A percentile compares a stretch with the other conserved stretches of the same genome.
Evolutionary conservation across 2,797 vertebrate species (phyloP).

Genomic region (Telmatherina bonti): DNA sequence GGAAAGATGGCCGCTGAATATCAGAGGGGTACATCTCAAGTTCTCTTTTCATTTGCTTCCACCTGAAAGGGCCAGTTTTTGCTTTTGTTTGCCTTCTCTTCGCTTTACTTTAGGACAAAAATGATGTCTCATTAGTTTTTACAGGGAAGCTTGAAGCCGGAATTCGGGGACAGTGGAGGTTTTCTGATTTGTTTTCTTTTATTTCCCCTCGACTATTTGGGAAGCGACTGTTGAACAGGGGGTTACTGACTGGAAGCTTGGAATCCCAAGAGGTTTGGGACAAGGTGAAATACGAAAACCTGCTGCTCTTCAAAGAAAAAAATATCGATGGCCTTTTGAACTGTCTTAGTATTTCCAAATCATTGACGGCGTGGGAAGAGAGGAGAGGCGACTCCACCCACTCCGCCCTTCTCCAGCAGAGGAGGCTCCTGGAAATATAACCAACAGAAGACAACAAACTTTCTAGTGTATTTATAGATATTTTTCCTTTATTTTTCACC

Average conservation of each 20-base stretch:
- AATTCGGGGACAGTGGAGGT: conserved; percentile 69
- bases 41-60: conserved; percentile 54
- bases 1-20: conserved; percentile 62
- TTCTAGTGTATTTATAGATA: conserved; percentile 89
- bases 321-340: conserved; percentile 88
- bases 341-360: conserved; percentile 89
- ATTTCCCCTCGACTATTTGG: conserved; percentile 67
- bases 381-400: conserved; percentile 60
- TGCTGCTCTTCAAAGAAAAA: conserved; percentile 89
- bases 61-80: conserved; percentile 80
- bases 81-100: conserved; percentile 51
- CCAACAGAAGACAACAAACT: conserved; percentile 84
- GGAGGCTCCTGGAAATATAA: conserved; percentile 85
- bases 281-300: conserved; percentile 86
- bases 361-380: conserved; percentile 71
- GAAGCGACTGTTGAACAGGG: conserved; percentile 79
- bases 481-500: conserved; percentile 79
- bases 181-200: conserved; percentile 66
- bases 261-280: conserved; percentile 76
- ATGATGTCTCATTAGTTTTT: conserved; percentile 58
- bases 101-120: conserved; percentile 57
- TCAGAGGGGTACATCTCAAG: conserved; percentile 65
- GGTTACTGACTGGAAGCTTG: conserved; percentile 78
- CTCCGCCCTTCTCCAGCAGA: conserved; percentile 74
- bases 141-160: conserved; percentile 60